Conservation (phyloP, 30 jellyfish, hydroid and myxozoan genomes). For the Turritopsis rubra region DNA sequence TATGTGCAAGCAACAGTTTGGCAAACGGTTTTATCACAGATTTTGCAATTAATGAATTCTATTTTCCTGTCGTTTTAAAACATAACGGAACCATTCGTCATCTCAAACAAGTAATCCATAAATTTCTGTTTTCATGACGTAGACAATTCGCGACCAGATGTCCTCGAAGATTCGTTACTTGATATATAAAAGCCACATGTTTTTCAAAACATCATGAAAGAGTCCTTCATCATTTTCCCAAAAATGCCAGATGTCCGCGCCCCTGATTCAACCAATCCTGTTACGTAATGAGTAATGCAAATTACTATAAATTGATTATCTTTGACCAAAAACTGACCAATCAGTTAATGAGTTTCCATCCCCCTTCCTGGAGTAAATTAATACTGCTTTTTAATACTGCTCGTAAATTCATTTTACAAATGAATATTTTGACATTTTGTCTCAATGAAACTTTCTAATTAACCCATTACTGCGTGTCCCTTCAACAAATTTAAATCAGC, state of each 20-base stretch:
- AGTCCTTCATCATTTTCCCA: no score
- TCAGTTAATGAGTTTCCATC: background rate
- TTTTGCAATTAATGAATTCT: background rate
- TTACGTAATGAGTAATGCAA: background rate
- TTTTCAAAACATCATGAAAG: no score
- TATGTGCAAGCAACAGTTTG: background rate
- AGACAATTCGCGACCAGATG: no score
- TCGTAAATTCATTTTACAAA: no score
- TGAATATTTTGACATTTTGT: no score
- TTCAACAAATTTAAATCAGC: no score
- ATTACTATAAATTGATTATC: background rate
- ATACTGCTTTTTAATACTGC: background rate
- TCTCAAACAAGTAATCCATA: background rate
- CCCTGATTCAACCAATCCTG: no score
- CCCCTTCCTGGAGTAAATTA: background rate
- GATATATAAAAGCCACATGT: background rate
- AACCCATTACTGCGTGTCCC: no score
- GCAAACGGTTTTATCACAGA: no score
- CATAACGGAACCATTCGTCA: background rate
- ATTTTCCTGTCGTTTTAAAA: background rate
- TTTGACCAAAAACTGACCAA: background rate
- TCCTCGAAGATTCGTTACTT: background rate
- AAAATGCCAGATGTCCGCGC: no score
- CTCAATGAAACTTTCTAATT: no score
- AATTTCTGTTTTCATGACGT: background rate